Percentiles rank a stretch among this genome's conserved stretches.
These are phyloP conservation scores for Epinephelus coioides DNA, from an alignment of 2,797 vertebrate species.

Conservation along the genomic window DNA sequence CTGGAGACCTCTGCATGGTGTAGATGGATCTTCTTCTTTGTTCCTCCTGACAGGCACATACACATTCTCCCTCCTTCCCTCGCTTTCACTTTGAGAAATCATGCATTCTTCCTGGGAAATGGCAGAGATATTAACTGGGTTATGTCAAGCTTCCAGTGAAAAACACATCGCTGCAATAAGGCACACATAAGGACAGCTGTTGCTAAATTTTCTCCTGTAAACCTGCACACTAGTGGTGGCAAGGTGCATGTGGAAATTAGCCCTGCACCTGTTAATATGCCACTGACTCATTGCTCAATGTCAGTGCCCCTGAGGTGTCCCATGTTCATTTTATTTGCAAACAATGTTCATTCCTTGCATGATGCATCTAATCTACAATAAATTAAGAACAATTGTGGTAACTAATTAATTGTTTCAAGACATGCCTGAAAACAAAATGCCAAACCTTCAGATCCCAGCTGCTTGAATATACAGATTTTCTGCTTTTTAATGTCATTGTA, in stretches of 20 bases:
- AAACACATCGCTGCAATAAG: background rate
- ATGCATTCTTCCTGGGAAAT: conserved; percentile 20
- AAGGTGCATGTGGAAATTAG: background rate
- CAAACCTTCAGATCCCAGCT: background rate
- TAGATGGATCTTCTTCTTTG: conserved; percentile 32
- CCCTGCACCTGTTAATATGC: background rate
- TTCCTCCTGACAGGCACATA: conserved; percentile 10
- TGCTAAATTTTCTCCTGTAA: background rate
- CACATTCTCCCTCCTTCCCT: background rate
- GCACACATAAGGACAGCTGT: no score
- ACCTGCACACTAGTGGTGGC: background rate
- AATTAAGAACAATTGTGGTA: background rate
- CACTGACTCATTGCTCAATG: background rate
- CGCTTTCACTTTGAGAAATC: conserved; percentile 19
- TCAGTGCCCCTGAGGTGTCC: background rate
- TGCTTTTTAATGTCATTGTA: background rate
- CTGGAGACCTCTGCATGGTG: background rate
- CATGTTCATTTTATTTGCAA: background rate
- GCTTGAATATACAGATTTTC: background rate
- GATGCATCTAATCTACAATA: background rate
- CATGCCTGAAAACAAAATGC: background rate
- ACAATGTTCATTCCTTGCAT: background rate
- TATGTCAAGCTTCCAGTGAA: background rate
- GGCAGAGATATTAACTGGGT: background rate
- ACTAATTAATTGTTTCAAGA: background rate